Evolutionary conservation across 2,888 invertebrate genomes (phyloP), one percentile per base, ranked within the genome.

Genomic region (Prosapia bicincta): DNA sequence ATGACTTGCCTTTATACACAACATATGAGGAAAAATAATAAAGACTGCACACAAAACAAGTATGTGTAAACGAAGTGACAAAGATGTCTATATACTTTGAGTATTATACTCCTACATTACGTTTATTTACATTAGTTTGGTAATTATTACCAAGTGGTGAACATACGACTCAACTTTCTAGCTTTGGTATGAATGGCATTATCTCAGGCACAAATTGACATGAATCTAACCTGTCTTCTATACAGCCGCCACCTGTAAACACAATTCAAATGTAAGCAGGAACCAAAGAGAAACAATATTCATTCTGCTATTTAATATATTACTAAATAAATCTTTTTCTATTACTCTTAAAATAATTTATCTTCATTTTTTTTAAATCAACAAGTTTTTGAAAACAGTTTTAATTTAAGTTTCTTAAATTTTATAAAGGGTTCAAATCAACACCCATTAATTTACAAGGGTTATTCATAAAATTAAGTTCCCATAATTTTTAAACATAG

Each of bases 121-220:
- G n/a, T 54, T 20, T 54, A 54, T 54, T 54, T 54, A 54, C 54
- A 54, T 54, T 54, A 54, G 54, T 54, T 54, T 54, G 54, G 54
- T 54, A 54, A 54, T 54, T 54, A 54, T 54, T 54, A 54, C 54
- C 54, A 54, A 54, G 20, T 54, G 54, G 54, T 38, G 38, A 69
- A 67, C 69, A 74, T 54, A 43, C 32, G 26, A 54, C 68, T 69
- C 24, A 13, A 71, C 20, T 25, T 32, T 26, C 43, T 74, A 74
- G 54, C 74, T 74, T 74, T 74, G 74, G 74, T 74, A 74, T 74
- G 30, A 72, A 74, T 74, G 74, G 74, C 74, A 32, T 54, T 54
- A 10, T 74, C 74, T 68, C 74, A 74, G 74, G 74, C 74, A 74
- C 74, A 74, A 74, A 69, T 68, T 74, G 74, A 69, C 68, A 54